Base-by-base conservation (phyloP, 2,888 invertebrate species). In the Noctua pronuba region DNA sequence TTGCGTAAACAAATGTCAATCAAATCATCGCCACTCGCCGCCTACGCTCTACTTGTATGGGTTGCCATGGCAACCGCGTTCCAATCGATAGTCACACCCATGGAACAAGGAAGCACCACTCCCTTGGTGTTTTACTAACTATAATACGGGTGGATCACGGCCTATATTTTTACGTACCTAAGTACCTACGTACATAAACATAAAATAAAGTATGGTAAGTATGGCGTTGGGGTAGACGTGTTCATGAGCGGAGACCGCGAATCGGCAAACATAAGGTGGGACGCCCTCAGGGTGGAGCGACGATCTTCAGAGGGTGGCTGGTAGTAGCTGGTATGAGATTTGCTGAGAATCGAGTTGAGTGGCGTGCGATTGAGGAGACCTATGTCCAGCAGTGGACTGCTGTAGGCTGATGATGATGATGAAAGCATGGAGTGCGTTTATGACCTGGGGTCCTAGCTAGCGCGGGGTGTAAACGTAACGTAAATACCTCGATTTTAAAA, bases 1-100 rank as follows among this genome's bases (percentile, higher is more conserved):
- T 68, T 66, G 41, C 76, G 76, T 82, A 80, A 80, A 80, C 80
- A 82, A 3, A n/a, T 65, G 82, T 80, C 80, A 69, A 82, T 80
- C 80, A 66, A 28, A 69, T 49, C 44, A 69, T 69, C 16, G 69
- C 18, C n/a, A 44, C 18, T 41, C 49, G 49, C n/a, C 75, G 21
- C 82, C 65, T 58, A 75, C 82, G 58, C 41, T 24, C 24, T 46
- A 81, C 31, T 81, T 75, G 64, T 82, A 60, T 75, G 65, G 65
- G 80, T 65, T 52, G 13, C 82, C 21, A 80, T 75, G 65, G 49
- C 49, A 44, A 82, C 80, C 49, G n/a, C 16, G 18, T 49, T 24
- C 31, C 21, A 49, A 80, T 80, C 80, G 82, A 80, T 80, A 82
- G 35, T 2, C 76, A 58, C 66, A 46, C 73, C 73, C 80, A 60